Conservation (phyloP, 1,140 invertebrate species). For the Heliconius melpomene region DNA sequence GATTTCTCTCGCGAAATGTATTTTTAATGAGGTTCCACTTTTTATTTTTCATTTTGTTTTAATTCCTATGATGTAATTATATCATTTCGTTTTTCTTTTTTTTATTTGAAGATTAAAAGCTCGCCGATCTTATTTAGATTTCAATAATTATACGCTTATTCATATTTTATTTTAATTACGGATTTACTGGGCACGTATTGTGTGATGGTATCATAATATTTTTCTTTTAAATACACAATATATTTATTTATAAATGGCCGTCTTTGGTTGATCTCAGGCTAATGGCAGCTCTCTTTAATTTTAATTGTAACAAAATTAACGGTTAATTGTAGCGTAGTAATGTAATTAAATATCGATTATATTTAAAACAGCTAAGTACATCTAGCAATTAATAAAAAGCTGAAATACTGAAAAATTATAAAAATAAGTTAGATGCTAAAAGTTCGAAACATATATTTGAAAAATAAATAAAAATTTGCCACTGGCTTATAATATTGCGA, state of each 20-base stretch:
- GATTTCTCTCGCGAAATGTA: background rate
- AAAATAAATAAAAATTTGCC: background rate
- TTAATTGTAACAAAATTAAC: background rate
- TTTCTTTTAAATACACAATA: background rate
- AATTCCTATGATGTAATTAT: background rate
- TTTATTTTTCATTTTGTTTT: background rate
- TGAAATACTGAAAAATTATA: no score
- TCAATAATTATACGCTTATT: background rate
- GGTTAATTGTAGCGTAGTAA: no score
- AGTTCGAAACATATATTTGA: background rate
- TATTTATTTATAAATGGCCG: background rate
- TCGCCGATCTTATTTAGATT: background rate
- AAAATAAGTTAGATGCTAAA: background rate
- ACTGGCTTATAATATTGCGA: background rate
- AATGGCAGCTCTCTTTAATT: background rate
- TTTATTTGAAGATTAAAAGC: background rate
- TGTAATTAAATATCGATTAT: no score
- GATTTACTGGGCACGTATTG: background rate
- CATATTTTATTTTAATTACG: background rate
- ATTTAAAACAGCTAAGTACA: no score
- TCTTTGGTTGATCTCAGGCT: background rate
- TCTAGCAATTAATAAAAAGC: no score
- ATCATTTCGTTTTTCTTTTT: background rate
- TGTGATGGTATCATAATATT: background rate
- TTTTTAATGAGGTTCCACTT: constrained; percentile 3